Conservation (phyloP, 1,140 invertebrate genomes). For the Saxidomus purpurata region DNA sequence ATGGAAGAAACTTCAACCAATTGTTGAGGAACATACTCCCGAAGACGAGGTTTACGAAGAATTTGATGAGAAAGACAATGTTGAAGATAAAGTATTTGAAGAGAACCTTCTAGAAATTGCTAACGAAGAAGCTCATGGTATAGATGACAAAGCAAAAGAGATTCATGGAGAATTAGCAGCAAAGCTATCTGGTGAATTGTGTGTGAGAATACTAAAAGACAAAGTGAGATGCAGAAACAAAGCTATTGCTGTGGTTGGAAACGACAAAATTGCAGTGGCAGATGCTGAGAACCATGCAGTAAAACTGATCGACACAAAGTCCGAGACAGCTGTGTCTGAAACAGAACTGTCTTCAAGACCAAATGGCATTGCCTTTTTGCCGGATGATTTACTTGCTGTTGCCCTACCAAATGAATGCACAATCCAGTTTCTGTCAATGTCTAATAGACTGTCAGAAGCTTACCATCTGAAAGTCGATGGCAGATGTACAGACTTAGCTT, state of each 20-base stretch:
- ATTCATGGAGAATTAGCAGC: neutral
- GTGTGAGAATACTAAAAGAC: neutral
- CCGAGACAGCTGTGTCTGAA: neutral
- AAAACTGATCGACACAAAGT: constrained; percentile 5
- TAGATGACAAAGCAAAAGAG: neutral
- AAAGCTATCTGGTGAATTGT: neutral
- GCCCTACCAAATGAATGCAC: neutral
- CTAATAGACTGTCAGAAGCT: neutral
- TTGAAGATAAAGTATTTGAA: too few relatives aligned
- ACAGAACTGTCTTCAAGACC: neutral
- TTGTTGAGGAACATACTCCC: neutral
- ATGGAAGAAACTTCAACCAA: neutral
- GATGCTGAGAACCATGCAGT: neutral
- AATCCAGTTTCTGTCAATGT: neutral
- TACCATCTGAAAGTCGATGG: neutral
- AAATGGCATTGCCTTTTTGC: neutral
- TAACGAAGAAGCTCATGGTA: too few relatives aligned
- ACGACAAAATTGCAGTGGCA: neutral
- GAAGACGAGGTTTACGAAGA: neutral
- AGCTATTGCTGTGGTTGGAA: neutral
- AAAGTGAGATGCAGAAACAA: neutral
- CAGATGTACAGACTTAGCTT: neutral
- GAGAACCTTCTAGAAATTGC: too few relatives aligned
- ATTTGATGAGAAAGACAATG: neutral
- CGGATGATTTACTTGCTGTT: neutral